Evolutionary conservation across 2,113 vertebrate species (phyloP).

Genomic region (Apistogramma diplotaenia): DNA sequence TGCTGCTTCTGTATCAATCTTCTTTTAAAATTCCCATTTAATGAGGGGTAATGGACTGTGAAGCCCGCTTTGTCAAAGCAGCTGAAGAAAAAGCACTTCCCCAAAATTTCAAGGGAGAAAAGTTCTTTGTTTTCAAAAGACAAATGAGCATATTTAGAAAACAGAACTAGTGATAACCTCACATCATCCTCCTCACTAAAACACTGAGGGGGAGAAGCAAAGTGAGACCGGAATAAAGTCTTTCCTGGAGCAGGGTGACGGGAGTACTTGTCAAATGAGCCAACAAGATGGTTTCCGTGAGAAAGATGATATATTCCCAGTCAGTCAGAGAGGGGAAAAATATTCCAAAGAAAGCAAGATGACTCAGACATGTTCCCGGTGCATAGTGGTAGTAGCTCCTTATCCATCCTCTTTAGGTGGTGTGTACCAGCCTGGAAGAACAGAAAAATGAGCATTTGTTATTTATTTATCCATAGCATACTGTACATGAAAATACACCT

Average conservation of each 20-base stretch:
- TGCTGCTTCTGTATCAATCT: constrained; percentile 53
- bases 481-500: background rate
- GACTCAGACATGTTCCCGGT: constrained; percentile 73
- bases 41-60: constrained; percentile 30
- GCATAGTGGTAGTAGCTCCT: constrained; percentile 58
- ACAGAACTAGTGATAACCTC: constrained; percentile 41
- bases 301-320: constrained; percentile 61
- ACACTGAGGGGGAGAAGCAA: constrained; percentile 39
- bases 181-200: constrained; percentile 39
- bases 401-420: constrained; percentile 99
- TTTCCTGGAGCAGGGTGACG: constrained; percentile 31
- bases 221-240: constrained; percentile 46
- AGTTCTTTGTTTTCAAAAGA: constrained; percentile 44
- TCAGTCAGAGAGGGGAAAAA: constrained; percentile 44
- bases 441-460: constrained; percentile 10
- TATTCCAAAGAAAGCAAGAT: constrained; percentile 64
- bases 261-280: constrained; percentile 66
- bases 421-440: constrained; percentile 92
- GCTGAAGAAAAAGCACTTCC: constrained; percentile 58
- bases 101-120: constrained; percentile 35
- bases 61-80: constrained; percentile 63
- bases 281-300: constrained; percentile 55
- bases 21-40: constrained; percentile 50
- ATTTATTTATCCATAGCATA: background rate
- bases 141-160: constrained; percentile 64